Base-by-base conservation (phyloP, 2,113 vertebrate species). In the Cygnus buccinator region DNA sequence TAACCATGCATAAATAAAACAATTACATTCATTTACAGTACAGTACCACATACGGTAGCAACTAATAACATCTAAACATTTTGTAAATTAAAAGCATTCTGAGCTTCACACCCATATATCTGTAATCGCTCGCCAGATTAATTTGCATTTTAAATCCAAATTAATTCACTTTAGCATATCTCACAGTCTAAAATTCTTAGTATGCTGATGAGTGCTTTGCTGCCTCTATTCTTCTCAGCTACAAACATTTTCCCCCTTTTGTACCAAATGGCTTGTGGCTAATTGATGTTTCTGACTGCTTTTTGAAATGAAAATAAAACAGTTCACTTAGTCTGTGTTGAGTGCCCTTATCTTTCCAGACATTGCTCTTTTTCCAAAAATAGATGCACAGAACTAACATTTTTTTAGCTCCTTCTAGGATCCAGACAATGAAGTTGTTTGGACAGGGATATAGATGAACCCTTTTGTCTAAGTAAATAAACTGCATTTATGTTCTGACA, bases 101-200 rank as follows among this genome's bases (percentile, higher is more conserved):
- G 97, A 98, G 98, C 98, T 98, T 98, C 98, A 97, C 97, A 98
- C 98, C 98, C 98, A 98, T 98, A 98, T 98, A 99, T 98, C 98
- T 98, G 98, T 98, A 99, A 99, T 99, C 98, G 96, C 98, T 98
- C 96, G 93, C 98, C 98, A 98, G 98, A 98, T 98, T 98, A 98
- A 99, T 99, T 99, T 99, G 99, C 99, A 99, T 99, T 98, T 99
- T 99, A 99, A 99, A 99, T 99, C 99, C 99, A 99, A 99, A 99
- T 99, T 99, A 99, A 99, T 99, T 99, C 99, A 99, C 98, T 99
- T 99, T 99, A 98, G 98, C 98, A 98, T 99, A 99, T 99, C 99
- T 99, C 98, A 98, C 98, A 98, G 97, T 98, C 97, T 97, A 98
- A 98, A 98, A 98, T 97, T 98, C 98, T 99, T 98, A 98, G 99